Percentiles rank a stretch among this genome's conserved stretches.
These are phyloP conservation scores for Anolis carolinensis DNA, from an alignment of 2,113 vertebrate species.

Conservation along the genomic window DNA sequence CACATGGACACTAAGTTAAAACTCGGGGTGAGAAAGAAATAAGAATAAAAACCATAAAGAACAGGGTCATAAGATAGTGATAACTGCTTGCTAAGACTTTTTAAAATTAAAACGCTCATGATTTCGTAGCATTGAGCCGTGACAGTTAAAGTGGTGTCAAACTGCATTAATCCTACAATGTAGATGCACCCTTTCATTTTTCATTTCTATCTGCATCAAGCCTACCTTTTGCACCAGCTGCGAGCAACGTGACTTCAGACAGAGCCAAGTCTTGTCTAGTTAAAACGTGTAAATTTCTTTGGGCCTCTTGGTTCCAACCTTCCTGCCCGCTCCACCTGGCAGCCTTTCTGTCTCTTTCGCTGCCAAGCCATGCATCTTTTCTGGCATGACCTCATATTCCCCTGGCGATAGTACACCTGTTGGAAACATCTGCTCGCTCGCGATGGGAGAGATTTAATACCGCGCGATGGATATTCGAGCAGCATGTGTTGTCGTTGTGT, in stretches of 20 bases:
- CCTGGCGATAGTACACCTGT: slow-evolving; percentile 48
- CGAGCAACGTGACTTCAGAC: background rate
- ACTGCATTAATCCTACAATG: too few relatives aligned
- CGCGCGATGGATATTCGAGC: background rate
- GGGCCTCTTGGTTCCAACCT: background rate
- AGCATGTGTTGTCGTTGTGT: background rate
- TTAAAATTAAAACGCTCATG: too few relatives aligned
- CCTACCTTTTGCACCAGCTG: background rate
- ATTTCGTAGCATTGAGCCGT: too few relatives aligned
- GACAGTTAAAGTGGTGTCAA: too few relatives aligned
- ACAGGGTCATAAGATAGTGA: too few relatives aligned
- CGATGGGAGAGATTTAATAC: background rate
- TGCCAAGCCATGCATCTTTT: background rate
- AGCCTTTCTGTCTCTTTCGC: background rate
- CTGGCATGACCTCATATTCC: slow-evolving; percentile 14
- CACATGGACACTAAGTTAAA: too few relatives aligned
- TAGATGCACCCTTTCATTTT: background rate
- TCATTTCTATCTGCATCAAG: background rate
- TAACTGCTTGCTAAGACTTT: too few relatives aligned
- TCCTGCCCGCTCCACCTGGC: background rate
- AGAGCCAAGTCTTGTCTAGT: background rate
- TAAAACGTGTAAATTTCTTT: background rate
- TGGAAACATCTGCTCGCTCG: slow-evolving; percentile 52
- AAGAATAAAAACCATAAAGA: too few relatives aligned
- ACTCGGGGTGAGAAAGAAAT: too few relatives aligned